Evolutionary conservation across 2,888 invertebrate genomes (phyloP).

Genomic region (Marasmarcha lunaedactyla): DNA sequence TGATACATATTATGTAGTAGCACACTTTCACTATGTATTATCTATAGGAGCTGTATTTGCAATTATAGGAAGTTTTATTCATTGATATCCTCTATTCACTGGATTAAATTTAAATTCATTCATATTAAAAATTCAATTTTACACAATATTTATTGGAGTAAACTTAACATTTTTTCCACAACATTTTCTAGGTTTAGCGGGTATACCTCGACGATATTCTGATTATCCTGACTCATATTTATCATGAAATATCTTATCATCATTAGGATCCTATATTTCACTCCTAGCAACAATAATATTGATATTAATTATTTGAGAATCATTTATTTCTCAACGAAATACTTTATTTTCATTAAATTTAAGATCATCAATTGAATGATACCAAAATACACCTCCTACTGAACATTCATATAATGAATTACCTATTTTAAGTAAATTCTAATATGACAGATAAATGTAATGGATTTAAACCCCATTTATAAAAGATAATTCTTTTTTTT

Average conservation of each 20-base stretch:
- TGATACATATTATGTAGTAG: constrained; percentile 88
- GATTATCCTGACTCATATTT: constrained; percentile 77
- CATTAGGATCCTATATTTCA: constrained; percentile 76
- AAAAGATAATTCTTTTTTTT: constrained; percentile 72
- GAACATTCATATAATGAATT: constrained; percentile 73
- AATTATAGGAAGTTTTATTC: constrained; percentile 79
- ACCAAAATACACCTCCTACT: constrained; percentile 65
- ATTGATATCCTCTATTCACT: constrained; percentile 78
- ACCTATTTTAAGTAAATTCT: constrained; percentile 70
- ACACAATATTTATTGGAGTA: constrained; percentile 79
- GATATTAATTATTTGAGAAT: constrained; percentile 74
- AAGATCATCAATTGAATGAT: constrained; percentile 73
- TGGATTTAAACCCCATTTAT: constrained; percentile 77
- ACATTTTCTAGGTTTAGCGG: constrained; percentile 71
- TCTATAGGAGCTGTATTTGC: constrained; percentile 85
- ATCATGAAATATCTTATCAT: constrained; percentile 76
- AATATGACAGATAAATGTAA: constrained; percentile 71
- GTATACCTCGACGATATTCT: constrained; percentile 81
- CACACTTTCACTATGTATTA: constrained; percentile 85
- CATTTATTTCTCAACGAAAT: constrained; percentile 62
- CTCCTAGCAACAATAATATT: constrained; percentile 69
- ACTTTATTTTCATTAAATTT: constrained; percentile 57
- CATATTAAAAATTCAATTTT: constrained; percentile 77
- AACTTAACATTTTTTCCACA: constrained; percentile 87
- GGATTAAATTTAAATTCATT: constrained; percentile 71